Evolutionary conservation across 1,140 invertebrate genomes (phyloP).

Genomic region (Batillaria attramentaria): DNA sequence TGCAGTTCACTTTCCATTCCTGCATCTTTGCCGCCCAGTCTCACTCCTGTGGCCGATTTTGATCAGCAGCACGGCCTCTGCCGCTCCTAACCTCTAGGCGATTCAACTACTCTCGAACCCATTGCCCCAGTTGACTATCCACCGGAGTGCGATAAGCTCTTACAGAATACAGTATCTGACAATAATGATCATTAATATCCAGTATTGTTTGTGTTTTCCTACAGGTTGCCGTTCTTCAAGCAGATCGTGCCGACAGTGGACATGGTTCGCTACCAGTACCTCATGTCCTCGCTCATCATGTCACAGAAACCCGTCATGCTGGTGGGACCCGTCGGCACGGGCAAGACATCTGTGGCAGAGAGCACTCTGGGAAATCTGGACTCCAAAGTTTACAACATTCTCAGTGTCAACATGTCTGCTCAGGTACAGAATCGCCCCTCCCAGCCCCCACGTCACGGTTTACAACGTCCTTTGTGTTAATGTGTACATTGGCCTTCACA

Average conservation of each 20-base stretch:
- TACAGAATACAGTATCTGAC: too few relatives aligned
- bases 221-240: constrained; percentile 83
- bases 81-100: too few relatives aligned
- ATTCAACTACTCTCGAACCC: too few relatives aligned
- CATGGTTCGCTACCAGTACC: constrained; percentile 83
- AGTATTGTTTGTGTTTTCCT: constrained; percentile 24
- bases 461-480: constrained; percentile 82
- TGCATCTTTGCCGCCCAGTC: background rate
- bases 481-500: too few relatives aligned
- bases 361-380: constrained; percentile 79
- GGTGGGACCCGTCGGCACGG: constrained; percentile 84
- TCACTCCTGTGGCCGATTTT: too few relatives aligned
- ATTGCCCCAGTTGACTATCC: too few relatives aligned
- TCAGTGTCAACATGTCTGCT: constrained; percentile 88
- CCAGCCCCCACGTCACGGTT: constrained; percentile 83
- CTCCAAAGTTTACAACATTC: constrained; percentile 77
- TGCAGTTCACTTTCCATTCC: background rate
- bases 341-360: constrained; percentile 84
- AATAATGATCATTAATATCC: too few relatives aligned
- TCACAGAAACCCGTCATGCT: constrained; percentile 81
- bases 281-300: constrained; percentile 78
- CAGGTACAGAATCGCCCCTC: constrained; percentile 74
- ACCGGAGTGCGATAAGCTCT: too few relatives aligned
- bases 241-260: constrained; percentile 88
- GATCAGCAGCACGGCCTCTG: too few relatives aligned